phyloP scores from a whole-genome alignment of 2,797 vertebrate genomes.

The Salmo trutta region DNA sequence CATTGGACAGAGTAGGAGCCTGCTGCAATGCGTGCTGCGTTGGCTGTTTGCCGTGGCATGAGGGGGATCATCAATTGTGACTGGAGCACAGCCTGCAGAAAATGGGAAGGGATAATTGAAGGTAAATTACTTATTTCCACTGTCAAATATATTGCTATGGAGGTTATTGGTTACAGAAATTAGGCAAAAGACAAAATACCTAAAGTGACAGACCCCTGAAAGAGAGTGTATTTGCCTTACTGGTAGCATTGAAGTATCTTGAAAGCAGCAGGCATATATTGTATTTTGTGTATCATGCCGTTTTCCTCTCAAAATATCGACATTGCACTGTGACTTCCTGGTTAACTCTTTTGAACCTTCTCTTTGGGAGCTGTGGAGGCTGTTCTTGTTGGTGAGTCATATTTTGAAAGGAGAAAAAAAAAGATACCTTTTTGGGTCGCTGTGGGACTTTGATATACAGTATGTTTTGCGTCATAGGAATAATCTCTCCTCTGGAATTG shows the following conservation, averaged over 20 bases:
- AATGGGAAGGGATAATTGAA: conserved; percentile 29
- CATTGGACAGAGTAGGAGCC: conserved; percentile 16
- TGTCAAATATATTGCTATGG: conserved; percentile 24
- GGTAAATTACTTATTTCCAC: conserved; percentile 29
- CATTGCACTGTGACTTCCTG: conserved; percentile 8
- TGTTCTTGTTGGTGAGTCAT: conserved; percentile 3
- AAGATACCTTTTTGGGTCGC: not conserved
- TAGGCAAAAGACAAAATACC: conserved; percentile 22
- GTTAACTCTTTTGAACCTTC: not conserved
- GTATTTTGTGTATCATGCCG: conserved; percentile 18
- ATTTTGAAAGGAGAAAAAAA: conserved; percentile 6
- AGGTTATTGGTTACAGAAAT: conserved; percentile 22
- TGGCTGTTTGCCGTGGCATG: conserved; percentile 18
- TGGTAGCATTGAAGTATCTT: not conserved
- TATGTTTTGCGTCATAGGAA: not conserved
- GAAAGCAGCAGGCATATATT: conserved; percentile 11
- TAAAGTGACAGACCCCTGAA: conserved; percentile 11
- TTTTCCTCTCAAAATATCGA: conserved; percentile 11
- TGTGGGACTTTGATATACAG: conserved; percentile 6
- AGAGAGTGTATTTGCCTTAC: not conserved
- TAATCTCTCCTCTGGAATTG: not conserved
- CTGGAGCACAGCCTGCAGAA: conserved; percentile 12
- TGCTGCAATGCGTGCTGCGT: conserved; percentile 9
- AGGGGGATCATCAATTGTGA: conserved; percentile 27
- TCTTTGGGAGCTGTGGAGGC: not conserved